Percentiles rank a stretch among this genome's conserved stretches.
Evolutionary conservation across 2,113 vertebrate genomes (phyloP).

Genomic region (Leiothrix lutea): DNA sequence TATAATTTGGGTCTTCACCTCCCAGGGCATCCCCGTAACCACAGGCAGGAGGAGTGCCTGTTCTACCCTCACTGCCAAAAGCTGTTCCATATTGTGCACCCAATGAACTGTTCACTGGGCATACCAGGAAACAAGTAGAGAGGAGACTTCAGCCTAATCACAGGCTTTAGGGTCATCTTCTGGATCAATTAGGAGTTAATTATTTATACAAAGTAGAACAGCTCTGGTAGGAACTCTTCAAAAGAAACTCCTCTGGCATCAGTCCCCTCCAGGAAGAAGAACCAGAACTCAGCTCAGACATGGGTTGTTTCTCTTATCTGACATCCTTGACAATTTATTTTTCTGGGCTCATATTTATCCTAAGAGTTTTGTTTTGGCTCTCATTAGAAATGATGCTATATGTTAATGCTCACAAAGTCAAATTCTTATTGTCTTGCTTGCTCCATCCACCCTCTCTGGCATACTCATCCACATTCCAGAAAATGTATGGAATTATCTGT

Average conservation of each 20-base stretch:
- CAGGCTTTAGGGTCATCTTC: neutral
- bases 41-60: neutral
- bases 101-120: neutral
- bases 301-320: neutral
- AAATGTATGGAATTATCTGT: neutral
- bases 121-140: neutral
- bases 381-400: neutral
- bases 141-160: neutral
- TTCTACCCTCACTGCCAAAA: neutral
- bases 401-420: neutral
- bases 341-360: neutral
- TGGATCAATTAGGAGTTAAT: neutral
- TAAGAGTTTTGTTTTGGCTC: neutral
- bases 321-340: neutral
- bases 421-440: neutral
- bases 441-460: neutral
- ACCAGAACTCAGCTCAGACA: neutral
- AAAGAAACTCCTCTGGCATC: neutral
- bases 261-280: neutral
- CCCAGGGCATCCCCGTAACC: neutral
- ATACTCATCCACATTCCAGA: neutral
- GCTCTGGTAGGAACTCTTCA: neutral
- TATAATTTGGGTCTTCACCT: neutral
- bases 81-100: neutral
- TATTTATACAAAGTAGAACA: neutral